Conservation (phyloP, 1,140 invertebrate species). For the Drosophila persimilis region DNA sequence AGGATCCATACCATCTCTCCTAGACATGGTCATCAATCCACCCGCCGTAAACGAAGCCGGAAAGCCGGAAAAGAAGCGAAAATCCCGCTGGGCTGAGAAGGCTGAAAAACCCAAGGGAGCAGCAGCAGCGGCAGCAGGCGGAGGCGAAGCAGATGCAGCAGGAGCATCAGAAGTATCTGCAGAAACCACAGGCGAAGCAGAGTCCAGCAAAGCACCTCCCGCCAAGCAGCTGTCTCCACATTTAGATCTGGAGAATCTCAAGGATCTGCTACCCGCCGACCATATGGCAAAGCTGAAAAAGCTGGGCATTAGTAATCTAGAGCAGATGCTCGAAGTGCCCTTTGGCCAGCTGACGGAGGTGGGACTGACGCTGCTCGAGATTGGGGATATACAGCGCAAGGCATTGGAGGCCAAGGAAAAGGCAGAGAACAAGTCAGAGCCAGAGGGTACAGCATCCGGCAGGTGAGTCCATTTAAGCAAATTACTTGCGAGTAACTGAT, state of each 20-base stretch:
- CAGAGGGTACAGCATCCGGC: neutral
- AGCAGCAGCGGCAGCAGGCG: neutral
- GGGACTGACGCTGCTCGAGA: constrained; percentile 85
- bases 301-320: constrained; percentile 85
- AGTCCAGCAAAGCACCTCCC: neutral
- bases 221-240: constrained; percentile 64
- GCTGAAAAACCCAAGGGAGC: constrained; percentile 13
- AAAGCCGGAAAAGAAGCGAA: constrained; percentile 84
- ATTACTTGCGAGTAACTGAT: too few species aligned
- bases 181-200: neutral
- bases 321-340: constrained; percentile 85
- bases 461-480: constrained; percentile 2
- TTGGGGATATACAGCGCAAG: constrained; percentile 86
- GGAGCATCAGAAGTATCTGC: neutral
- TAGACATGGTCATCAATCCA: constrained; percentile 79
- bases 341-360: constrained; percentile 85
- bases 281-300: constrained; percentile 85
- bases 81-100: constrained; percentile 85
- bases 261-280: constrained; percentile 84
- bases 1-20: constrained; percentile 67
- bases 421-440: constrained; percentile 12
- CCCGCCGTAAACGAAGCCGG: constrained; percentile 52
- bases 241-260: constrained; percentile 85
- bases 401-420: constrained; percentile 66
- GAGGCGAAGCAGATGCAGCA: neutral